Percentiles rank a stretch among this genome's conserved stretches.
Conservation (phyloP, 2,113 vertebrate species). For the Anhinga anhinga region DNA sequence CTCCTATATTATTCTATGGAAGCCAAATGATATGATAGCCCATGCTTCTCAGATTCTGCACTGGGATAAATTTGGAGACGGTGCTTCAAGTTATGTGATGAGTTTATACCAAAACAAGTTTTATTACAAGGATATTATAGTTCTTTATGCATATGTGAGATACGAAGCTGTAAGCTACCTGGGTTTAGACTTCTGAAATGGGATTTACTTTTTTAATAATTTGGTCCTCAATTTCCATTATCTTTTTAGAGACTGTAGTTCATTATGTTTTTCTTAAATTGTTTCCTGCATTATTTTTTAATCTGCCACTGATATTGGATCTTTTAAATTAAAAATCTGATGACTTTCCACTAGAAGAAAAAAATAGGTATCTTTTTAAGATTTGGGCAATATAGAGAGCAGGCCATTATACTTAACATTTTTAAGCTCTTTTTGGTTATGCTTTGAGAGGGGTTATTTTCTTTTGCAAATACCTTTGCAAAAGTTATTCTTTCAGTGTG, state of each 20-base stretch:
- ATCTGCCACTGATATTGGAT: neutral
- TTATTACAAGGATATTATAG: neutral
- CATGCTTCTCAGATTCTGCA: neutral
- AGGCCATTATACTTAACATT: neutral
- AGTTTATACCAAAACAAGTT: neutral
- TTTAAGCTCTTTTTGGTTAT: neutral
- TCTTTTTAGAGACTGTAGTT: neutral
- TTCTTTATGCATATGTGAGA: neutral
- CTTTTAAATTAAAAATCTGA: neutral
- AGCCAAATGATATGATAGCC: neutral
- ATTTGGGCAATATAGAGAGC: neutral
- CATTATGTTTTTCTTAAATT: neutral
- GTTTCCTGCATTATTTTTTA: neutral
- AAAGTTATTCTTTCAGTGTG: neutral
- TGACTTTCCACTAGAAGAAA: neutral
- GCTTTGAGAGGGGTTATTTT: neutral
- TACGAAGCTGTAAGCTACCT: neutral
- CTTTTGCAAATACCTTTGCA: neutral
- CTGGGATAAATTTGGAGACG: neutral
- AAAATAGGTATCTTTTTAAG: neutral
- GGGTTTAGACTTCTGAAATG: neutral
- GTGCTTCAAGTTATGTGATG: neutral
- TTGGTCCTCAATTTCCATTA: neutral
- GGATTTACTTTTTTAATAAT: neutral
- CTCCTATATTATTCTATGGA: neutral